Evolutionary conservation across 2,888 invertebrate genomes (phyloP), one percentile per base, ranked within the genome.

Genomic region (Heliconius ismenius): DNA sequence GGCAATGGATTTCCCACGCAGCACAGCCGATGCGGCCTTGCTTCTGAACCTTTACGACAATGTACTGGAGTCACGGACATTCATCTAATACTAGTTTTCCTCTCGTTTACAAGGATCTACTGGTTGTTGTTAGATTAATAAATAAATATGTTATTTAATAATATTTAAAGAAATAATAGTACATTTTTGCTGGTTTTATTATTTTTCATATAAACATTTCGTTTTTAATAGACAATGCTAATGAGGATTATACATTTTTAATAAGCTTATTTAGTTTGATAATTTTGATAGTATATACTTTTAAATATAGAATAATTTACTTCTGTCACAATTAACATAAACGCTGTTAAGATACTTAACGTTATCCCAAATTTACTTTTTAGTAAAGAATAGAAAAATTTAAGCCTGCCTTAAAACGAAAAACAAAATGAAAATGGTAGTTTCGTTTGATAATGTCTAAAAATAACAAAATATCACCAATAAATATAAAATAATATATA

Each of bases 41-140:
- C 83, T 78, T 84, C 80, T 87, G 88, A 89, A 91, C 91, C 90
- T 89, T 89, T 88, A 86, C 85, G 83, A 85, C 86, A 84, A 86
- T 84, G 87, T 87, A 75, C 74, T 75, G 77, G 78, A 82, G 82
- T 82, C 82, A 82, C 74, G 82, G 82, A 82, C 79, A 75, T 63
- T 73, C 74, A 76, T 80, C 78, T 78, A 76, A 69, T 81, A 76
- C 77, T 76, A 73, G 76, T 82, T 82, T 82, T 82, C 82, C 82
- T 82, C 82, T 76, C 79, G 60, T 78, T 79, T 69, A 77, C 79
- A 79, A 79, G 78, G 72, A 75, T 69, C 54, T 72, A 75, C 28
- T 73, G 49, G 49, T 72, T 54, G 63, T 69, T 32, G 43, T 24
- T 54, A 9, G 39, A 62, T 76, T 68, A 70, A n/a, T 64, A 49